These are phyloP conservation scores for Pygoscelis antarcticus DNA, from an alignment of 2,113 vertebrate genomes.

Conservation along the genomic window DNA sequence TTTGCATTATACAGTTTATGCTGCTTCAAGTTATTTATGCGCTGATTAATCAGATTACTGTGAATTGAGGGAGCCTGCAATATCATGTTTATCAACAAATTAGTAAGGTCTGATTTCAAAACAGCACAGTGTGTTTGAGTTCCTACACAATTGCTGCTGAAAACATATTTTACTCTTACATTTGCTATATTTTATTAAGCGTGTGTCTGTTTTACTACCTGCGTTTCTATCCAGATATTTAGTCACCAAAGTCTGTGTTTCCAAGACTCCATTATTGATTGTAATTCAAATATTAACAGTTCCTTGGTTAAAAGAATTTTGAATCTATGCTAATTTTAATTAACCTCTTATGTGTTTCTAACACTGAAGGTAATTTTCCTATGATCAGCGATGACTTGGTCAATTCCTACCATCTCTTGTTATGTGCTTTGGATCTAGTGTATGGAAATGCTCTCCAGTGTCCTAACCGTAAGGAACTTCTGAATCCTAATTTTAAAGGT, in stretches of 20 bases:
- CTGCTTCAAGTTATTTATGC: not conserved
- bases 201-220: not conserved
- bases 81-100: not conserved
- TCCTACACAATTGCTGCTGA: not conserved
- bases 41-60: not conserved
- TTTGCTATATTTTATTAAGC: not conserved
- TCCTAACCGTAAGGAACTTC: conserved; percentile 87
- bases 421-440: conserved; percentile 91
- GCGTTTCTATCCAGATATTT: not conserved
- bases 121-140: not conserved
- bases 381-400: conserved; percentile 97
- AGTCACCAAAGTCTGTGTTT: not conserved
- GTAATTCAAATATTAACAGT: not conserved
- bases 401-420: conserved; percentile 93
- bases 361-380: conserved; percentile 89
- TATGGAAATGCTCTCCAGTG: conserved; percentile 90
- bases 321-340: not conserved
- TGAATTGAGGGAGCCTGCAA: not conserved
- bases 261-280: not conserved
- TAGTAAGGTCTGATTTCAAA: not conserved
- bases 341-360: not conserved
- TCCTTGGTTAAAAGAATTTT: not conserved
- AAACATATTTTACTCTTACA: not conserved
- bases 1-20: not conserved
- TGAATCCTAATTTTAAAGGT: conserved; percentile 91